Base-by-base conservation (phyloP, 2,888 invertebrate genomes). In the Machimus rusticus region DNA sequence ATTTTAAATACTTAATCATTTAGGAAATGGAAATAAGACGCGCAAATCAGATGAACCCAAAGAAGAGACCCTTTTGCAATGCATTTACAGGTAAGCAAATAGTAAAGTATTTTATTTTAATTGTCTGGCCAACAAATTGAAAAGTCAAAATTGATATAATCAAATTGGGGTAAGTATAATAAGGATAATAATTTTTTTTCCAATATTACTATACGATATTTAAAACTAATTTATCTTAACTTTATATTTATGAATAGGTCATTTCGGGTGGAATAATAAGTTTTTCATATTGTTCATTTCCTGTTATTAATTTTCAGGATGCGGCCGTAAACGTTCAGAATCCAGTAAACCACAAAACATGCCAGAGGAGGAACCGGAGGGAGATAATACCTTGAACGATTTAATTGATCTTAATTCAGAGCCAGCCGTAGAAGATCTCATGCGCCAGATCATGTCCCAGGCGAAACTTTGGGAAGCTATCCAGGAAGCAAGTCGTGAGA, bases 41-140 rank as follows among this genome's bases (percentile, higher is more conserved):
- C 12, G 28, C 86, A 5, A 79, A 87, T 46, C 79, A 87, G 43
- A 79, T 87, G 87, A 28, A 19, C 12, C 39, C 46, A 34, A 87
- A 95, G 90, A 97, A 97, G 90, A 93, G 97, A 90, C 97, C 97
- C 0, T 97, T 97, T 92, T 97, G 97, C 93, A 97, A 97, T 90
- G 97, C 97, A 0, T 97, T 97, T 90, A 97, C 97, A 90, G 97
- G 97, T 97, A 89, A 90, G 84, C 97, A 89, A 89, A 81, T 88
- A 37, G 16, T 37, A 39, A 0, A 37, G 4, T n/a, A 43, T 19
- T 55, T 55, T 12, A 43, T 43, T 43, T 43, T 43, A 43, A 12
- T 43, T 12, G 43, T 12, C 12, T 43, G 12, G 12, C 0, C 0
- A 46, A 12, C 43, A 43, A 43, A 14, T 43, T 43, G 2, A 37